Percentiles rank a stretch among this genome's conserved stretches.
phyloP scores from a whole-genome alignment of 2,797 vertebrate species.

The Parauchenoglanis punctatus region DNA sequence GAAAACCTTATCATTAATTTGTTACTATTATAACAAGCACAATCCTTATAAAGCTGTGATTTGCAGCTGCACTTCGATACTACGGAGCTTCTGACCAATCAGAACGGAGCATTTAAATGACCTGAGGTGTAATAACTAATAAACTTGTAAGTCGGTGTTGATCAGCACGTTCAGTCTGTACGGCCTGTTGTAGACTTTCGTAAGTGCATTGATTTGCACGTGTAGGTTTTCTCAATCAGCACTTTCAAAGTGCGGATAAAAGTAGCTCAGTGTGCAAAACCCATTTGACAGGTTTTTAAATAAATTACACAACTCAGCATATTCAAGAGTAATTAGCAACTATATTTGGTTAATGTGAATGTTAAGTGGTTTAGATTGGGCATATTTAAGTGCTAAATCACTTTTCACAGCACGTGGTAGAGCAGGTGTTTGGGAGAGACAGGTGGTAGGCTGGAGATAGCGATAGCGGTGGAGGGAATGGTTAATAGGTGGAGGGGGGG shows the following conservation, averaged over 20 bases:
- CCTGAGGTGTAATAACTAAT: background rate
- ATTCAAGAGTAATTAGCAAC: background rate
- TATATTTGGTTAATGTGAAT: slow-evolving; percentile 20
- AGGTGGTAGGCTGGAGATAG: slow-evolving; percentile 54
- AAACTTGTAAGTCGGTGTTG: background rate
- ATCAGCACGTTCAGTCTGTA: background rate
- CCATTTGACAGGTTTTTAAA: background rate
- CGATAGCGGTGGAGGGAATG: slow-evolving; percentile 22
- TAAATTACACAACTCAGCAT: background rate
- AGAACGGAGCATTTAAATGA: background rate
- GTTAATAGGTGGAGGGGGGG: slow-evolving; percentile 47
- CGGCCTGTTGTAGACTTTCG: background rate
- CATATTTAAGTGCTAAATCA: background rate
- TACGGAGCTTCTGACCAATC: background rate
- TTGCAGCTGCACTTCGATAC: background rate
- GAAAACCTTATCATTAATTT: background rate
- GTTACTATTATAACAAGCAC: background rate
- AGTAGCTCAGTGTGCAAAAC: slow-evolving; percentile 59
- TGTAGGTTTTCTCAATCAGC: background rate
- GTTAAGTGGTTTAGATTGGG: slow-evolving; percentile 22
- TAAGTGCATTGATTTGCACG: background rate
- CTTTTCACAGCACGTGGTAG: slow-evolving; percentile 36
- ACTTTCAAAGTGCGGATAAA: slow-evolving; percentile 26
- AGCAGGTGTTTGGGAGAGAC: slow-evolving; percentile 40
- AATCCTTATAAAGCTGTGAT: background rate